Conservation (phyloP, 2,113 vertebrate species). For the Mohoua ochrocephala region DNA sequence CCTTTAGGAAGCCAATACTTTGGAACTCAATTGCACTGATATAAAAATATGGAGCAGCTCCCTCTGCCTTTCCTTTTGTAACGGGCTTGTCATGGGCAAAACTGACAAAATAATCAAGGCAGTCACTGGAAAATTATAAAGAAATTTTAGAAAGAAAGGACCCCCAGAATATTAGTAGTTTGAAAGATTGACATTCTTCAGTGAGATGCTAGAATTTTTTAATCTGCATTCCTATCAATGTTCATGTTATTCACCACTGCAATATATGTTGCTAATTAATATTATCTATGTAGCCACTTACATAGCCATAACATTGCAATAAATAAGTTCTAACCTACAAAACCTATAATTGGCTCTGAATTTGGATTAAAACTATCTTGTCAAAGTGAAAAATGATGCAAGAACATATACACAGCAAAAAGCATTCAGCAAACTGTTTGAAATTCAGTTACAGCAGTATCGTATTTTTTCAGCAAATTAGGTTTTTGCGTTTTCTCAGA, state of each 20-base stretch:
- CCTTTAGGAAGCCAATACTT: not conserved
- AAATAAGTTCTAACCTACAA: not conserved
- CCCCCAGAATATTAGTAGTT: not conserved
- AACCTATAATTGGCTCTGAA: not conserved
- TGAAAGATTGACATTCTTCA: not conserved
- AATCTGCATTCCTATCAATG: not conserved
- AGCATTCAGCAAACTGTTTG: not conserved
- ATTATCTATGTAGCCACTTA: not conserved
- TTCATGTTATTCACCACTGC: fast-evolving
- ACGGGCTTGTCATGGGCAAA: not conserved
- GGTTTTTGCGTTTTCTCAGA: not conserved
- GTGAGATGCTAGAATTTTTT: not conserved
- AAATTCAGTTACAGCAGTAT: not conserved
- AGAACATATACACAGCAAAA: not conserved
- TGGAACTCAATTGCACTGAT: not conserved
- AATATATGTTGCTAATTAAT: not conserved
- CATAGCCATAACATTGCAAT: not conserved
- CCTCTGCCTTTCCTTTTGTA: not conserved
- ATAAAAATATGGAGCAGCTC: not conserved
- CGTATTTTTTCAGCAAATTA: not conserved
- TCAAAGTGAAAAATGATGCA: not conserved
- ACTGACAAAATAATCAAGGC: not conserved
- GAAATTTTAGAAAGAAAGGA: not conserved
- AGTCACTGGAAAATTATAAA: not conserved
- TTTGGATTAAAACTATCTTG: not conserved